Conservation (phyloP, 2,888 invertebrate species). For the Zeuzera pyrina region DNA sequence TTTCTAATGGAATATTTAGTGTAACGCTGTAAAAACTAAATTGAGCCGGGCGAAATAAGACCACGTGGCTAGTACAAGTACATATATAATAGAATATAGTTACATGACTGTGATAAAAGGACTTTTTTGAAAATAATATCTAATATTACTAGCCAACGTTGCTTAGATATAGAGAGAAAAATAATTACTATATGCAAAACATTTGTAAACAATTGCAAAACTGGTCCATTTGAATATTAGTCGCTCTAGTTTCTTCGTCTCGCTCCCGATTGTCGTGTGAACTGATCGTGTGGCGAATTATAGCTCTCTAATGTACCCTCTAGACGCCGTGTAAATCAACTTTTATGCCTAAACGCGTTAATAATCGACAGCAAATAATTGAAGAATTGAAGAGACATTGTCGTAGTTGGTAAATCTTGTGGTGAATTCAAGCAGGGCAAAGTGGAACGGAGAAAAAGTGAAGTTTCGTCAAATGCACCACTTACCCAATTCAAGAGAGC, state of each 20-base stretch:
- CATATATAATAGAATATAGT: too few relatives aligned
- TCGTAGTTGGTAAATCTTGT: constrained; percentile 37
- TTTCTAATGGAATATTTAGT: too few relatives aligned
- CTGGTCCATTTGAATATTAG: constrained; percentile 55
- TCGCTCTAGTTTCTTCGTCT: constrained; percentile 59
- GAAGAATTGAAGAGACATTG: too few relatives aligned
- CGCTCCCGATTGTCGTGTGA: constrained; percentile 66
- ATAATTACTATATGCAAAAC: constrained; percentile 40
- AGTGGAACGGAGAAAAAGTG: constrained; percentile 60
- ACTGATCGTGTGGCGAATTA: constrained; percentile 42
- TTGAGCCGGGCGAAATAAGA: too few relatives aligned
- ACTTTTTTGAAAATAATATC: too few relatives aligned
- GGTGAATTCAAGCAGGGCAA: too few relatives aligned
- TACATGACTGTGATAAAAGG: too few relatives aligned
- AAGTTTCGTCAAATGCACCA: constrained; percentile 67
- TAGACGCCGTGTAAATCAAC: constrained; percentile 47
- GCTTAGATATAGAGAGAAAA: too few relatives aligned
- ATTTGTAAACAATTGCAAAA: constrained; percentile 34
- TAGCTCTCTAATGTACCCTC: constrained; percentile 39
- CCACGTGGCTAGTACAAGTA: too few relatives aligned
- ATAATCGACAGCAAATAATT: constrained; percentile 53
- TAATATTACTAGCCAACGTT: too few relatives aligned
- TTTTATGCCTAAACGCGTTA: constrained; percentile 43
- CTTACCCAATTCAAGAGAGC: constrained; percentile 69
- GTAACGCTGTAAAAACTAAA: too few relatives aligned